A percentile compares a stretch with the other conserved stretches of the same genome.
These are phyloP conservation scores for Phainopepla nitens DNA, from an alignment of 2,113 vertebrate genomes.

Conservation along the genomic window DNA sequence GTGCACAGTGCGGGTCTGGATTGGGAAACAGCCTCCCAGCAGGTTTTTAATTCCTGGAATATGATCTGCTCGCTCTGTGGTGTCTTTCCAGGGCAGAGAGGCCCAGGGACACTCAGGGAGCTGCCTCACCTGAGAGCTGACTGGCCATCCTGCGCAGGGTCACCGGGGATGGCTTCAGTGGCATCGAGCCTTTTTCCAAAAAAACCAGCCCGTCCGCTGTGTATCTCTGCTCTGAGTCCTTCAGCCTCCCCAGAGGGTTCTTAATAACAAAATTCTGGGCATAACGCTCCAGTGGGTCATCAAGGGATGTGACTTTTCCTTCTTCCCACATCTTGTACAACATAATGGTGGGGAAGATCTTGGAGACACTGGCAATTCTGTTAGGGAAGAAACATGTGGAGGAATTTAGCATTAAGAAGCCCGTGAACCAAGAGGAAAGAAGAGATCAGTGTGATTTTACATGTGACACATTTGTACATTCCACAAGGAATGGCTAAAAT, in stretches of 20 bases:
- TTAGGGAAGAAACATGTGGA: background rate
- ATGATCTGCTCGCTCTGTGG: background rate
- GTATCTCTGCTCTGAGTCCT: constrained; percentile 71
- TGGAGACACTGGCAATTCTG: constrained; percentile 90
- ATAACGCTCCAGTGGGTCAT: constrained; percentile 86
- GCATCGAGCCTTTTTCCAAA: constrained; percentile 75
- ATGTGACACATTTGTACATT: background rate
- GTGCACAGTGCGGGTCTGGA: too few relatives aligned
- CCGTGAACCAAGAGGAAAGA: background rate
- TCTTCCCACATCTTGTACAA: constrained; percentile 91
- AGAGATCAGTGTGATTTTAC: background rate
- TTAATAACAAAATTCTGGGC: constrained; percentile 81
- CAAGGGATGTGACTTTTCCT: constrained; percentile 80
- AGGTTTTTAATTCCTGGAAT: background rate
- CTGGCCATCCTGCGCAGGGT: constrained; percentile 90
- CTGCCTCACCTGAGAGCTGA: constrained; percentile 79
- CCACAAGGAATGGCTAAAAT: background rate
- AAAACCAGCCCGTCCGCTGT: constrained; percentile 76
- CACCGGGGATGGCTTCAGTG: constrained; percentile 75
- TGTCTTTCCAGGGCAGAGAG: background rate
- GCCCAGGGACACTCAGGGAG: background rate
- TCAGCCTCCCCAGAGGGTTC: constrained; percentile 78
- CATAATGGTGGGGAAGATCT: constrained; percentile 91
- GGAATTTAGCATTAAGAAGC: background rate
- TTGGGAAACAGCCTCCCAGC: background rate